A percentile compares a stretch with the other conserved stretches of the same genome.
Conservation (phyloP, 2,888 invertebrate species). For the Drosophila niveifrons region DNA sequence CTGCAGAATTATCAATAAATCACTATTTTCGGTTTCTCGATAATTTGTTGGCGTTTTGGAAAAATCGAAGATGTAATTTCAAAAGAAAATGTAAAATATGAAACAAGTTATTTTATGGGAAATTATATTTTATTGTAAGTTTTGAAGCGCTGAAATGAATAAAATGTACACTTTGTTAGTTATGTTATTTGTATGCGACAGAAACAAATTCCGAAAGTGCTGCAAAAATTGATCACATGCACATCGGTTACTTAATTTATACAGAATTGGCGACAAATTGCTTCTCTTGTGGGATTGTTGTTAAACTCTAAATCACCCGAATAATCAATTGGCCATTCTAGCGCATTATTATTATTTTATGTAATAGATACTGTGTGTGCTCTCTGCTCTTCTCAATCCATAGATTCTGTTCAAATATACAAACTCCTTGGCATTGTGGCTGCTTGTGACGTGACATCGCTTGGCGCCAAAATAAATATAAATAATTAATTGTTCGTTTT, state of each 20-base stretch:
- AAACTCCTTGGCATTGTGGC: constrained; percentile 19
- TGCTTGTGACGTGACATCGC: constrained; percentile 31
- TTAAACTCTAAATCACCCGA: constrained; percentile 60
- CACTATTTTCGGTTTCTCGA: constrained; percentile 8
- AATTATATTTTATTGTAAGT: constrained; percentile 66
- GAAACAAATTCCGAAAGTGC: constrained; percentile 21
- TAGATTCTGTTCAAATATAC: constrained; percentile 48
- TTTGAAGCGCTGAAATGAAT: constrained; percentile 68
- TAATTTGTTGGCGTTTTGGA: background rate
- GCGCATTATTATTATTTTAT: constrained; percentile 7
- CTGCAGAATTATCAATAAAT: constrained; percentile 12
- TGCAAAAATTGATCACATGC: constrained; percentile 22
- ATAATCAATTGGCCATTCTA: constrained; percentile 25
- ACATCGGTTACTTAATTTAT: constrained; percentile 37
- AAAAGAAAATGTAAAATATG: background rate
- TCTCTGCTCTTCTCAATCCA: constrained; percentile 10
- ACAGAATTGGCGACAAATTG: constrained; percentile 45
- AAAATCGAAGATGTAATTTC: constrained; percentile 23
- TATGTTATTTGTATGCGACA: constrained; percentile 40
- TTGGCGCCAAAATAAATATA: constrained; percentile 55
- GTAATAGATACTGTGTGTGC: constrained; percentile 47
- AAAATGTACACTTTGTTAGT: constrained; percentile 61
- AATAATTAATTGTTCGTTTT: constrained; percentile 61
- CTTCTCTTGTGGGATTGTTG: constrained; percentile 20
- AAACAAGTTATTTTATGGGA: constrained; percentile 32